Evolutionary conservation across 2,888 invertebrate species (phyloP).

Genomic region (Melanophora roralis): DNA sequence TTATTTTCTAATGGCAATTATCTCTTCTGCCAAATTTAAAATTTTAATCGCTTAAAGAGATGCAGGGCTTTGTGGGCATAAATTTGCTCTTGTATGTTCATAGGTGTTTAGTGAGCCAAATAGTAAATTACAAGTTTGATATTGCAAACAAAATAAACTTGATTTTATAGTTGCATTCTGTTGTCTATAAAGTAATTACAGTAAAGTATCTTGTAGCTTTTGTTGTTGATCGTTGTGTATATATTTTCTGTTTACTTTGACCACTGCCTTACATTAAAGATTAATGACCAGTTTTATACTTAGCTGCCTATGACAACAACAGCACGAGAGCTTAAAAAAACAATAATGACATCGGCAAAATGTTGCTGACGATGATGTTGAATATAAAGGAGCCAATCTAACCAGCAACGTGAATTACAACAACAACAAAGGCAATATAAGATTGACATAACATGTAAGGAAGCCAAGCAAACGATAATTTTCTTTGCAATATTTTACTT

Average conservation of each 20-base stretch:
- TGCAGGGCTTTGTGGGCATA: not conserved
- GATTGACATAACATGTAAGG: conserved; percentile 7
- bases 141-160: conserved; percentile 41
- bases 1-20: too few species aligned
- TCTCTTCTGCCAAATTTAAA: too few species aligned
- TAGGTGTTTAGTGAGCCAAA: not conserved
- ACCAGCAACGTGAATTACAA: too few species aligned
- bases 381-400: conserved; percentile 7
- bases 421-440: conserved; percentile 12
- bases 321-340: conserved; percentile 4
- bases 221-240: not conserved
- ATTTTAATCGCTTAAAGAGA: too few species aligned
- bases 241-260: conserved; percentile 58
- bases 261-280: conserved; percentile 61
- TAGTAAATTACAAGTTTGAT: conserved; percentile 26
- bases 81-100: not conserved
- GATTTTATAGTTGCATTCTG: conserved; percentile 39
- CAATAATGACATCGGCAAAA: conserved; percentile 14
- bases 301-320: conserved; percentile 24
- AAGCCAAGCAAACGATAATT: conserved; percentile 7
- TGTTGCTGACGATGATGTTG: conserved; percentile 20
- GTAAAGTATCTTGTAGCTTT: not conserved
- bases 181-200: not conserved
- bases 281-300: conserved; percentile 58
- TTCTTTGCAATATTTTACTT: too few species aligned